A percentile compares a stretch with the other conserved stretches of the same genome.
phyloP scores from a whole-genome alignment of 30 jellyfish, hydroid and myxozoan genomes.

The Pseudorhiza aurosa region DNA sequence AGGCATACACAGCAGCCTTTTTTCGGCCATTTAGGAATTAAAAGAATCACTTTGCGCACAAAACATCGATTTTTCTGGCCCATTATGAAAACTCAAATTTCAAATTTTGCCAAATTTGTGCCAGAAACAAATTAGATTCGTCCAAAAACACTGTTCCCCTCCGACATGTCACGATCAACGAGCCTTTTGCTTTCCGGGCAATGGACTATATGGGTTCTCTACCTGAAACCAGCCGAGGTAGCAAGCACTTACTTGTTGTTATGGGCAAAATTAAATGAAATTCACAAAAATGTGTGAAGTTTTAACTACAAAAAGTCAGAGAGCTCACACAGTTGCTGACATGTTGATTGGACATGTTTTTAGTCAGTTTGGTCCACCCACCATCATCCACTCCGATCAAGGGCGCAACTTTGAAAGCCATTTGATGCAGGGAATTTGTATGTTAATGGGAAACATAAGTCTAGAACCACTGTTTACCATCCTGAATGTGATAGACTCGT shows the following conservation, averaged over 20 bases:
- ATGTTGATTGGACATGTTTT: conserved; percentile 23
- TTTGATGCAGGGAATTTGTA: conserved; percentile 34
- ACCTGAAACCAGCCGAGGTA: conserved; percentile 55
- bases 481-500: conserved; percentile 38
- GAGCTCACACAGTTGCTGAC: conserved; percentile 51
- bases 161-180: conserved; percentile 22
- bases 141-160: conserved; percentile 32
- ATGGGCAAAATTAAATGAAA: too few species aligned
- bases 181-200: conserved; percentile 42
- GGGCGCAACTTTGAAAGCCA: conserved; percentile 29
- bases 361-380: conserved; percentile 42
- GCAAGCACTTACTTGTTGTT: conserved; percentile 40
- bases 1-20: conserved; percentile 24
- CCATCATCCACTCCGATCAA: conserved; percentile 37
- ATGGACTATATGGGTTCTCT: conserved; percentile 52
- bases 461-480: conserved; percentile 24
- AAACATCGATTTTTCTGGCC: conserved; percentile 35
- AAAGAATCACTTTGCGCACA: conserved; percentile 8
- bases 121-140: conserved; percentile 1
- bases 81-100: not conserved
- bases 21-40: conserved; percentile 40
- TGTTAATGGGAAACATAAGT: conserved; percentile 26
- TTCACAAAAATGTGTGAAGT: conserved; percentile 48
- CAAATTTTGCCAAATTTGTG: conserved; percentile 37
- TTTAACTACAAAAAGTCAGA: conserved; percentile 13